Conservation (phyloP, 2,797 vertebrate species). For the Squalus acanthias region DNA sequence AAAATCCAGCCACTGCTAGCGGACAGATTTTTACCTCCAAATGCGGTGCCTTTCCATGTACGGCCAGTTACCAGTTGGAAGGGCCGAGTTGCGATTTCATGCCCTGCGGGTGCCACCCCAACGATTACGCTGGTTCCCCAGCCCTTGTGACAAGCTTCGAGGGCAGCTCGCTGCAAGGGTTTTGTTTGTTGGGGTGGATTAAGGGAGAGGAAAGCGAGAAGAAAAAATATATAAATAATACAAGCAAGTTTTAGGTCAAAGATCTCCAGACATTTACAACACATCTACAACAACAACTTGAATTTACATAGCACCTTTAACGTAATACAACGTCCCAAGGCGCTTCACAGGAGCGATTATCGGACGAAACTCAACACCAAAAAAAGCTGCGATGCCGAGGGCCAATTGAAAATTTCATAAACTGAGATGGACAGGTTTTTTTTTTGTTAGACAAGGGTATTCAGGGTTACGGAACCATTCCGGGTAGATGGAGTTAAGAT, state of each 20-base stretch:
- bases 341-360: no score
- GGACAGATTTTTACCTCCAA: slow-evolving; percentile 70
- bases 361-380: no score
- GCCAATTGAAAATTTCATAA: background rate
- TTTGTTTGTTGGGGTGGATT: background rate
- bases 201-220: background rate
- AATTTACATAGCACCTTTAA: background rate
- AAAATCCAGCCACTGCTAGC: background rate
- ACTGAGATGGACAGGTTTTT: background rate
- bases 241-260: background rate
- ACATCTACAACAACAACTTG: background rate
- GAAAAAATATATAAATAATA: background rate
- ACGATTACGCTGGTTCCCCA: slow-evolving; percentile 86
- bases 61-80: slow-evolving; percentile 78
- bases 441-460: background rate
- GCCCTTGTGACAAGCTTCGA: slow-evolving; percentile 78
- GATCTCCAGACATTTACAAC: background rate
- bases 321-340: no score
- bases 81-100: slow-evolving; percentile 72
- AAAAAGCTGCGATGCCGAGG: background rate
- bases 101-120: slow-evolving; percentile 72
- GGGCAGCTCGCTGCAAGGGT: slow-evolving; percentile 68
- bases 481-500: background rate
- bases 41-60: slow-evolving; percentile 81
- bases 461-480: background rate